Base-by-base conservation (phyloP, 2,797 vertebrate species). In the Apogon hyalosoma region DNA sequence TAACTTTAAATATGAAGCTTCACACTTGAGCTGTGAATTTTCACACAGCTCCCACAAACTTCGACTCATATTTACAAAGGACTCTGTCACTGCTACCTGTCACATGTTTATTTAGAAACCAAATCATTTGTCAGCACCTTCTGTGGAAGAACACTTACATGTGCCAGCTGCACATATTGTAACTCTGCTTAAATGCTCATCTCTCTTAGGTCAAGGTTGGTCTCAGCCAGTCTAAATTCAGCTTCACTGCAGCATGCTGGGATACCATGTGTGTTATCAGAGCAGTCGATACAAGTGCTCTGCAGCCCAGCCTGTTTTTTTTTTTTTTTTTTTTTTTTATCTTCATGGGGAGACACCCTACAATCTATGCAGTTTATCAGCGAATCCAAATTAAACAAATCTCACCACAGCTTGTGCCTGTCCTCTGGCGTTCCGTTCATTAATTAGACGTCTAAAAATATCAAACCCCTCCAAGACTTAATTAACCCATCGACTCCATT, bases 391-490 rank as follows among this genome's bases (percentile, higher is more conserved):
- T 89, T 80, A 90, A 91, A 87, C 77, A 88, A 88, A 92, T 88
- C 82, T 90, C 82, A 65, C 82, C 87, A 86, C 90, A 92, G 91
- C 90, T 90, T 92, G 88, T 10, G 67, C 76, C 87, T 75, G 74
- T 92, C 92, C 88, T 90, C 87, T 62, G 73, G 90, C 81, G 49
- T 86, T 90, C 77, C 33, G 11, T 90, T 87, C 84, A 87, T 92
- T 94, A 94, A 94, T 93, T 93, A 93, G 90, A 92, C 59, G 75
- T 91, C 92, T 92, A 94, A 93, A 94, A 94, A 94, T 94, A 94
- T 87, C 92, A 90, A 92, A 92, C 80, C 91, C 92, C 93, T 94
- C 83, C 88, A 92, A 94, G 91, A 93, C 90, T 92, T 93, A 93
- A 94, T 94, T 93, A 95, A 93, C 93, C 92, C 90, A 80, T 89